These are phyloP conservation scores for Microctenopoma lineatum DNA, from an alignment of 2,797 vertebrate genomes.

Conservation along the genomic window DNA sequence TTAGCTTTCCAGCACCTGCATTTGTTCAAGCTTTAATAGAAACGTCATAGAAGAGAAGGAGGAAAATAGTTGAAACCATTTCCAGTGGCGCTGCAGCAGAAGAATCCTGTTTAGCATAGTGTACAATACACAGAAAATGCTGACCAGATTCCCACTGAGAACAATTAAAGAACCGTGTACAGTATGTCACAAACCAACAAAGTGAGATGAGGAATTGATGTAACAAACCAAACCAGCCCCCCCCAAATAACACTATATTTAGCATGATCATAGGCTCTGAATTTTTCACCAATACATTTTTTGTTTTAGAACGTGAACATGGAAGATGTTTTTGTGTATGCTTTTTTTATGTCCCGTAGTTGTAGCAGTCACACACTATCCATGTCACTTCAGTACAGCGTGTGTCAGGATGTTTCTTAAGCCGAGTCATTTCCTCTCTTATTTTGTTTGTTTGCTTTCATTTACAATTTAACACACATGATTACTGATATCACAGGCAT, in stretches of 20 bases:
- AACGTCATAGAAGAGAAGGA: background rate
- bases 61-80: background rate
- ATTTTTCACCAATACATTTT: conserved; percentile 10
- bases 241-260: conserved; percentile 14
- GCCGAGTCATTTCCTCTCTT: conserved; percentile 49
- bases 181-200: conserved; percentile 12
- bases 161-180: conserved; percentile 41
- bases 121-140: conserved; percentile 16
- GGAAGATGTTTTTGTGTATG: background rate
- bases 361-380: conserved; percentile 2
- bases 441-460: conserved; percentile 58
- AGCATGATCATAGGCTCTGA: conserved; percentile 1
- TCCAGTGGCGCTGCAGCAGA: conserved; percentile 2
- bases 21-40: conserved; percentile 14
- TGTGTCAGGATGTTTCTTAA: conserved; percentile 51
- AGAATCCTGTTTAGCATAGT: conserved; percentile 26
- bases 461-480: conserved; percentile 69
- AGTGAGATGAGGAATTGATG: conserved; percentile 2
- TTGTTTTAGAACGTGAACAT: background rate
- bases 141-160: conserved; percentile 33
- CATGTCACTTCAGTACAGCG: conserved; percentile 11
- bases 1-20: background rate
- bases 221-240: background rate
- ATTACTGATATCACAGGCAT: conserved; percentile 76
- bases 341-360: background rate